Evolutionary conservation across 2,113 vertebrate genomes (phyloP), one percentile per base, ranked within the genome.

Genomic region (Pyrgilauda ruficollis): DNA sequence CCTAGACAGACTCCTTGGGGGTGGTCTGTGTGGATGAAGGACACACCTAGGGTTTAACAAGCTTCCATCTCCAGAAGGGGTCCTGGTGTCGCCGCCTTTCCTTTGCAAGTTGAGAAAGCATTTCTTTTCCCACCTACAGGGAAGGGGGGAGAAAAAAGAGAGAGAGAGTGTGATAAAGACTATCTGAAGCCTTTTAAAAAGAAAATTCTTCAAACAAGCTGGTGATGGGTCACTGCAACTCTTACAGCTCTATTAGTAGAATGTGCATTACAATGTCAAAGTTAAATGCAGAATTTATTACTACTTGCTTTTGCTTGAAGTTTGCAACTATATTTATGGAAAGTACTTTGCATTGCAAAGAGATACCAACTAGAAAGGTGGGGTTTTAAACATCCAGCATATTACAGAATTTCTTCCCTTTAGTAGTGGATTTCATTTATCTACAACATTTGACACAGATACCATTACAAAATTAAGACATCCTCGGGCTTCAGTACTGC

Each of bases 1-100:
- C 97, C 96, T 86, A 78, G 94, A 92, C 90, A 87, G 96, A 95
- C 97, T 97, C 98, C 97, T 93, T 69, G 95, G 94, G 94, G 96
- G 89, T 97, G 94, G 93, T 93, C 97, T 93, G 96, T 77, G 94
- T 26, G 91, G 97, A 97, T 98, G 97, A 96, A 97, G 97, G 95
- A 97, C 98, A 97, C 93, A 96, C 95, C 96, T 97, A 97, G 97
- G 96, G 96, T 97, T 99, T 98, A 99, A 97, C 99, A 99, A 98
- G 99, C 99, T 98, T 99, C 99, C 99, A 99, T 99, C 98, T 99
- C 99, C 94, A 99, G 98, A 97, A 99, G 98, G 97, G 99, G 98
- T 97, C 99, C 99, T 89, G 98, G 98, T 98, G 99, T 98, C 95
- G 99, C 98, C 96, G 99, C 98, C 99, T 99, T 99, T 93, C 98